Base-by-base conservation (phyloP, 2,113 vertebrate species). In the Ursus arctos region DNA sequence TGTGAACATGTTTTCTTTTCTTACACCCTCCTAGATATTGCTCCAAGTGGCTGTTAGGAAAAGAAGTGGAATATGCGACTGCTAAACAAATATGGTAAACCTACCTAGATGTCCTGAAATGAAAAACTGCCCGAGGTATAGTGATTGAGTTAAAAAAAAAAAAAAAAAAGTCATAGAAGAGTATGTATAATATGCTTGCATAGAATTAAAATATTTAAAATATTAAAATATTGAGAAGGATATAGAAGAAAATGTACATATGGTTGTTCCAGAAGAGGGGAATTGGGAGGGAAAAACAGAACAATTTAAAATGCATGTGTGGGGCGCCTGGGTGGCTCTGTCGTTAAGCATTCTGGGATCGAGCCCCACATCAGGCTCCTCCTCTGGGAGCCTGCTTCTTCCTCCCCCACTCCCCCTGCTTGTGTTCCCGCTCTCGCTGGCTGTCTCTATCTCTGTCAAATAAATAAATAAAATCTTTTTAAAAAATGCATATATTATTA, bases 161-260 rank as follows among this genome's bases (percentile, higher is more conserved):
- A 36, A 43, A 49, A 86, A 61, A 80, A 86, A 15, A 7, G 9
- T 36, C 24, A 57, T 5, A 47, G 43, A 76, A 92, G 24, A 94
- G 13, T 31, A 53, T 81, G 21, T 74, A 6, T 5, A 33, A 40
- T 53, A 53, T 47, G 6, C 90, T 94, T 61, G 90, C 40, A 16
- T 22, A 63, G 74, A 8, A 74, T 87, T 90, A 85, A 95, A 91
- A 88, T 93, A 84, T 40, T 71, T 76, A 69, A 76, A 76, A 79
- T 2, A 65, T 72, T 55, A 47, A 89, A 76, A 18, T 49, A 36
- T 88, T 7, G 69, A 92, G 31, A 65, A 93, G 13, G 0, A 21
- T 31, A 67, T 51, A 28, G 61, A 74, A 40, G 21, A 31, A 53
- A n/a, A 2, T 49, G 21, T 67, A 59, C 43, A 72, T 11, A 65